Conservation (phyloP, 1,140 invertebrate species). For the Popillia japonica region DNA sequence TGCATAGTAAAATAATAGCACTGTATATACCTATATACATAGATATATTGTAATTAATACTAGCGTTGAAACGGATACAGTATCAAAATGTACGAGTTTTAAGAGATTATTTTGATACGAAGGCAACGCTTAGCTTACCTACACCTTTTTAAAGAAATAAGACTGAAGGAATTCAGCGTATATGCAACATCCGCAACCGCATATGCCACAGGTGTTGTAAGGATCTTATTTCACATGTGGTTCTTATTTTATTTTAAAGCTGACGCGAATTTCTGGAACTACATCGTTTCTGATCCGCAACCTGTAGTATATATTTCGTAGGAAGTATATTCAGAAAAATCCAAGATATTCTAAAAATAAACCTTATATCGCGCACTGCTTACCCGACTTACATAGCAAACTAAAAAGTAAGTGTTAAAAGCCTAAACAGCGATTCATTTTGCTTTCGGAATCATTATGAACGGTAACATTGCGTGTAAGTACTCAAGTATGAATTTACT, state of each 20-base stretch:
- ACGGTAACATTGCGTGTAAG: background rate
- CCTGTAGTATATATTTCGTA: background rate
- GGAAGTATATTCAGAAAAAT: no score
- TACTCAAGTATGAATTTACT: background rate
- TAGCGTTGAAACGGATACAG: no score
- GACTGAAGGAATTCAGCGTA: background rate
- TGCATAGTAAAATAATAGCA: no score
- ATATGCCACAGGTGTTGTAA: conserved; percentile 4
- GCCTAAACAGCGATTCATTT: no score
- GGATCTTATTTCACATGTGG: background rate
- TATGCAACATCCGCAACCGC: background rate
- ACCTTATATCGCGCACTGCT: no score
- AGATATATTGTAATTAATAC: no score
- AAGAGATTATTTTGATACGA: no score
- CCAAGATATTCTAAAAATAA: no score
- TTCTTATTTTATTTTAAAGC: background rate
- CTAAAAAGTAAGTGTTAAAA: no score
- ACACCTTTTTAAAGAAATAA: background rate
- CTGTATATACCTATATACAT: no score
- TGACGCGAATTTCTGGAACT: conserved; percentile 1
- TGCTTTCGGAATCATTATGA: background rate
- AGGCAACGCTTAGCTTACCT: background rate
- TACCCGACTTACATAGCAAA: no score
- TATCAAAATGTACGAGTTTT: no score
- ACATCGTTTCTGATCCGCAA: background rate